A percentile compares a stretch with the other conserved stretches of the same genome.
Evolutionary conservation across 2,113 vertebrate genomes (phyloP).

Genomic region (Epinephelus lanceolatus): DNA sequence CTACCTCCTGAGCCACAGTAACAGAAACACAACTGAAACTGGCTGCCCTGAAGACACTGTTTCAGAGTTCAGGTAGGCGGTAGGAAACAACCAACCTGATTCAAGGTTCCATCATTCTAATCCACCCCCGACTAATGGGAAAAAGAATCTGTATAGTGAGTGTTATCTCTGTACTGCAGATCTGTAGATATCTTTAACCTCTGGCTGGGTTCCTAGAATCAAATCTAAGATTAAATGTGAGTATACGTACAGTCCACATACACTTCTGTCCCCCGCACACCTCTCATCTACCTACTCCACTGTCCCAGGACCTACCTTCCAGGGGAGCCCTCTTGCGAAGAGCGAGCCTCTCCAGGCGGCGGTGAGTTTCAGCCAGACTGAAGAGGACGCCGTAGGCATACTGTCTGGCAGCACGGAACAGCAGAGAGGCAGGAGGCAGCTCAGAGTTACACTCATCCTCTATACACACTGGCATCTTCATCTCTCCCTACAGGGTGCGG

Average conservation of each 20-base stretch:
- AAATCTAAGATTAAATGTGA: background rate
- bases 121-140: background rate
- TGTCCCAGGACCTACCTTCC: slow-evolving; percentile 80
- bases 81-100: background rate
- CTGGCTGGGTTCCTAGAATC: background rate
- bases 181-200: background rate
- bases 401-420: slow-evolving; percentile 91
- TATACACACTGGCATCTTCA: slow-evolving; percentile 94
- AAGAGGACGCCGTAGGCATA: slow-evolving; percentile 94
- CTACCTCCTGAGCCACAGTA: too few species aligned
- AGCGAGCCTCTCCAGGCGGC: slow-evolving; percentile 89
- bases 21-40: too few species aligned
- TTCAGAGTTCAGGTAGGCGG: background rate
- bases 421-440: slow-evolving; percentile 90
- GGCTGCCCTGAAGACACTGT: too few species aligned
- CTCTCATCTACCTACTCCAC: background rate
- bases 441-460: slow-evolving; percentile 94
- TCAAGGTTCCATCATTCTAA: background rate
- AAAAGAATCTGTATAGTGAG: background rate
- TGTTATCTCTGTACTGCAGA: too few species aligned
- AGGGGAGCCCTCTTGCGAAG: slow-evolving; percentile 87
- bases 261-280: background rate
- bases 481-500: slow-evolving; percentile 87
- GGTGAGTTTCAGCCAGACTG: slow-evolving; percentile 92
- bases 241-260: too few species aligned